Evolutionary conservation across 2,113 vertebrate species (phyloP).

Genomic region (Elephantulus edwardii): DNA sequence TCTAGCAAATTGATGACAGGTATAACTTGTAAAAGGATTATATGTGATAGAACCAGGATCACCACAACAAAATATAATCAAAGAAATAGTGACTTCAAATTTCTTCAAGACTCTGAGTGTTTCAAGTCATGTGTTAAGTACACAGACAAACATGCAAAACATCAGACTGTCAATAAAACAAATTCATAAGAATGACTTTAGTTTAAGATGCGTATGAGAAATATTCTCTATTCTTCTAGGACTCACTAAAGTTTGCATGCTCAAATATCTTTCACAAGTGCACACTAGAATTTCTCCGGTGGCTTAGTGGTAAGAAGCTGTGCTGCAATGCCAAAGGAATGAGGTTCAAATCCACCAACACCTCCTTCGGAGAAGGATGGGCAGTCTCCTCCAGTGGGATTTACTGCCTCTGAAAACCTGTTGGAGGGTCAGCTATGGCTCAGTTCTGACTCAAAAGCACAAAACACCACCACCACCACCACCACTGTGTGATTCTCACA

Average conservation of each 20-base stretch:
- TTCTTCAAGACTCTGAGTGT: background rate
- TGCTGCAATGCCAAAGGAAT: too few species aligned
- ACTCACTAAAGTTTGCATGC: background rate
- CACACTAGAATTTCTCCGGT: background rate
- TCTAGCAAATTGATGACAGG: background rate
- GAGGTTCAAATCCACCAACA: too few species aligned
- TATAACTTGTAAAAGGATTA: background rate
- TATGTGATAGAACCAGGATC: background rate
- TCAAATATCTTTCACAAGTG: background rate
- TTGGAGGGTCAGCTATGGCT: too few species aligned
- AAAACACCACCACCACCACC: too few species aligned
- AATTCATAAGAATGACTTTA: background rate
- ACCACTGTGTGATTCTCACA: background rate
- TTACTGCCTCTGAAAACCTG: too few species aligned
- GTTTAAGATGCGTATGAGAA: background rate
- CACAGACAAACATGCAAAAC: background rate
- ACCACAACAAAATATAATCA: conserved; percentile 4
- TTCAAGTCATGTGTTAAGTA: background rate
- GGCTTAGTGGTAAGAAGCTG: too few species aligned
- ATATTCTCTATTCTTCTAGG: background rate
- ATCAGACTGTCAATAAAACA: background rate
- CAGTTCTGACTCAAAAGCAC: too few species aligned
- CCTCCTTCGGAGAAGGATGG: too few species aligned
- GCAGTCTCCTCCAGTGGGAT: too few species aligned
- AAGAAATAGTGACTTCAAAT: background rate